Percentiles rank a stretch among this genome's conserved stretches.
Evolutionary conservation across 2,113 vertebrate species (phyloP).

Genomic region (Pandion haliaetus): DNA sequence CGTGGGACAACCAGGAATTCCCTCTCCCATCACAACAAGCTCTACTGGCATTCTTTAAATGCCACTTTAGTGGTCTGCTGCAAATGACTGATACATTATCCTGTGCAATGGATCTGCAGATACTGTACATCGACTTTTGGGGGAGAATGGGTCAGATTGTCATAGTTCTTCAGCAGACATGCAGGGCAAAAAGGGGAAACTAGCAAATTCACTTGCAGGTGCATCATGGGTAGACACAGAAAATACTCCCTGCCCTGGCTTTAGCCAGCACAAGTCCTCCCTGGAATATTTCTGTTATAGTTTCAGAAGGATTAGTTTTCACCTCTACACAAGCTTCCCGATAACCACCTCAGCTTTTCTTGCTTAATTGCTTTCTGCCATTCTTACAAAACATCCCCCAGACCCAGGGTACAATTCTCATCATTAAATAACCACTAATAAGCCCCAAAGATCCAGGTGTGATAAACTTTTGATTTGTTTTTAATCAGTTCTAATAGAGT

Average conservation of each 20-base stretch:
- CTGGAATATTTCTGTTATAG: accelerated
- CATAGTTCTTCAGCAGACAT: accelerated
- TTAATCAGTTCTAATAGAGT: accelerated
- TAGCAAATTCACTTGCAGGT: neutral
- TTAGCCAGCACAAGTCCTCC: neutral
- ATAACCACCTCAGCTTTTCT: neutral
- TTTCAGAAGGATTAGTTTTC: neutral
- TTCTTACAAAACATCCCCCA: neutral
- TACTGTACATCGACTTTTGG: accelerated
- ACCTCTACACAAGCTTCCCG: neutral
- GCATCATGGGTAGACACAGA: no score
- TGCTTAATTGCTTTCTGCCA: neutral
- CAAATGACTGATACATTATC: accelerated
- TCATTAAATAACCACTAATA: neutral
- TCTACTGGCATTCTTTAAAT: accelerated
- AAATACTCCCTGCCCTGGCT: neutral
- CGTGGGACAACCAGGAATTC: neutral
- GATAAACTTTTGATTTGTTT: neutral
- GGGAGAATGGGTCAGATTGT: accelerated
- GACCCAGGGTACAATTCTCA: no score
- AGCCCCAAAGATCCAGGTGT: neutral
- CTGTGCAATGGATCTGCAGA: accelerated
- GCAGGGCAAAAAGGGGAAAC: neutral
- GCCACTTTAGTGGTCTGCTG: neutral
- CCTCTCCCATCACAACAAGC: neutral